These are phyloP conservation scores for Sweltsa coloradensis DNA, from an alignment of 1,140 invertebrate genomes.

Conservation along the genomic window DNA sequence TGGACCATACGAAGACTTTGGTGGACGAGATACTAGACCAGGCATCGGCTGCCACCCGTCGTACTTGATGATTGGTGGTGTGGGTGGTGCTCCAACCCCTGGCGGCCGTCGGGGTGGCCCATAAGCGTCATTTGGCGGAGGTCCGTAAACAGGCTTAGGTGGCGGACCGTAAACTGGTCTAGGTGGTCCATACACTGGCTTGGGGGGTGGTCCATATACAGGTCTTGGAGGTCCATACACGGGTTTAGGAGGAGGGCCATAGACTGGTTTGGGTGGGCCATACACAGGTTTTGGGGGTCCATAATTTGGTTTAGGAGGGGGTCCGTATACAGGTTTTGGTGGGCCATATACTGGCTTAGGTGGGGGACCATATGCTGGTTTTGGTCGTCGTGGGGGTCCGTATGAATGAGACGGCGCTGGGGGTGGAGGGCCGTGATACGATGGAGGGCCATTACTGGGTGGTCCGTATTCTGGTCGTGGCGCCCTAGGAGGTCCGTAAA, in stretches of 20 bases:
- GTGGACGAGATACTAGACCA: constrained; percentile 1
- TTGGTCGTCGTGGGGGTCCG: constrained; percentile 31
- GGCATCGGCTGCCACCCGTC: constrained; percentile 76
- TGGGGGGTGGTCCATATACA: constrained; percentile 9
- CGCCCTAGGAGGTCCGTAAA: constrained; percentile 14
- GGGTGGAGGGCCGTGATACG: no score
- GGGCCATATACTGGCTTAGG: constrained; percentile 34
- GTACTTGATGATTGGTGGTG: constrained; percentile 41
- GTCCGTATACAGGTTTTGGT: constrained; percentile 30
- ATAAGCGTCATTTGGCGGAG: constrained; percentile 20
- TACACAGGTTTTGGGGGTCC: constrained; percentile 21
- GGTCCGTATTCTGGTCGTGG: constrained; percentile 28
- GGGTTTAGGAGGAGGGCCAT: constrained; percentile 27
- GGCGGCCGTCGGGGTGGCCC: constrained; percentile 20
- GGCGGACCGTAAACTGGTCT: constrained; percentile 29
- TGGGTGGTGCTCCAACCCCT: constrained; percentile 3
- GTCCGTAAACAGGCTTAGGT: constrained; percentile 31
- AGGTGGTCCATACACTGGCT: constrained; percentile 17
- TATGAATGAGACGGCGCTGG: constrained; percentile 16
- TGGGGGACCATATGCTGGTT: constrained; percentile 27
- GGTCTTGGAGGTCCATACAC: constrained; percentile 25
- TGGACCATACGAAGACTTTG: constrained; percentile 9
- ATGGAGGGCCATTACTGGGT: no score
- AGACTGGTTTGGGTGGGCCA: constrained; percentile 27
- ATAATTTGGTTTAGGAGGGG: constrained; percentile 29